Evolutionary conservation across 2,113 vertebrate genomes (phyloP).

Genomic region (Hyperoodon ampullatus): DNA sequence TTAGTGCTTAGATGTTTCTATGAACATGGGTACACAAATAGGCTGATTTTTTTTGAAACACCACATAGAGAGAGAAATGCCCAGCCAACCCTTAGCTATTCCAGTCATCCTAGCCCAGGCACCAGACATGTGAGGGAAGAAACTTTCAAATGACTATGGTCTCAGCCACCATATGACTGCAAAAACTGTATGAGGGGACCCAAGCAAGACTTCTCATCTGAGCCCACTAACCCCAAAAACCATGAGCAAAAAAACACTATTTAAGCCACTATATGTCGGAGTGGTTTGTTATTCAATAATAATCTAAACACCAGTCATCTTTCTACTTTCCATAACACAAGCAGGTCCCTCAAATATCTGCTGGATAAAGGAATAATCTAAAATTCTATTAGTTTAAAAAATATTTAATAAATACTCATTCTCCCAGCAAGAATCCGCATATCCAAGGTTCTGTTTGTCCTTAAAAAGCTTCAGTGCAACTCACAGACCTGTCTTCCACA

Average conservation of each 20-base stretch:
- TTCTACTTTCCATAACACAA: background rate
- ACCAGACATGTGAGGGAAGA: background rate
- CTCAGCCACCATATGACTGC: background rate
- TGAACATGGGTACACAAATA: background rate
- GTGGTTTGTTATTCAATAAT: background rate
- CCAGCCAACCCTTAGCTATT: background rate
- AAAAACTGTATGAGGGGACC: background rate
- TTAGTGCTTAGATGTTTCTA: background rate
- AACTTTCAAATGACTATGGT: background rate
- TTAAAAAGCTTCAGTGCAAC: background rate
- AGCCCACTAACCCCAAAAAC: background rate
- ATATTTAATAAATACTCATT: background rate
- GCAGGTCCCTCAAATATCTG: background rate
- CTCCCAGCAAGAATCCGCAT: background rate
- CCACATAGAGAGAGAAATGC: background rate
- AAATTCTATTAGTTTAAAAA: slow-evolving; percentile 17
- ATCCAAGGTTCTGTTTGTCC: background rate
- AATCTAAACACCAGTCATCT: background rate
- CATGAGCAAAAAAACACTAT: background rate
- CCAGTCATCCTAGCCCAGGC: background rate
- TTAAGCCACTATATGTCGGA: background rate
- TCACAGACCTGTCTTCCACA: background rate
- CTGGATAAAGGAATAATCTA: background rate
- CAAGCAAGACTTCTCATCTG: background rate
- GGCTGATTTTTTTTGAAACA: background rate